A percentile compares a stretch with the other conserved stretches of the same genome.
Evolutionary conservation across 1,140 invertebrate species (phyloP).

Genomic region (Goniozus legneri): DNA sequence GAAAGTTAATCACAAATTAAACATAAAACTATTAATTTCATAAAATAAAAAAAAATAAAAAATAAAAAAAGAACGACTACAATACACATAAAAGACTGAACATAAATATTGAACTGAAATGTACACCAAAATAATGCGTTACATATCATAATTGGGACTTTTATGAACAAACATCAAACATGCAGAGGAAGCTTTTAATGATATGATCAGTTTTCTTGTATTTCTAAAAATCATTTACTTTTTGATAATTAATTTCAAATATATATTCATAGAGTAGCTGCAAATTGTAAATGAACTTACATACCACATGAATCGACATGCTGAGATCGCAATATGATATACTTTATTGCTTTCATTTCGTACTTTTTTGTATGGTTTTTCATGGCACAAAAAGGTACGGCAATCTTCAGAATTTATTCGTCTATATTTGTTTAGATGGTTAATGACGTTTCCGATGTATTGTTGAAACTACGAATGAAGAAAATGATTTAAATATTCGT

Average conservation of each 20-base stretch:
- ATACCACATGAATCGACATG: constrained; percentile 31
- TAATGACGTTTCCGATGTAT: constrained; percentile 41
- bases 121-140: no score
- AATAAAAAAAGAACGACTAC: constrained; percentile 4
- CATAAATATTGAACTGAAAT: constrained; percentile 8
- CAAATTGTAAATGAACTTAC: constrained; percentile 22
- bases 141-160: no score
- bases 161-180: no score
- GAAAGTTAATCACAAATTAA: constrained; percentile 24
- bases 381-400: no score
- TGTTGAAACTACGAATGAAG: constrained; percentile 38
- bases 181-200: neutral
- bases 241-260: neutral
- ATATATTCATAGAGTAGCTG: neutral
- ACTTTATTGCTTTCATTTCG: no score
- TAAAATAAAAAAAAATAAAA: constrained; percentile 14
- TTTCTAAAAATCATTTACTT: neutral
- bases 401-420: neutral
- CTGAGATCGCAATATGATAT: constrained; percentile 29
- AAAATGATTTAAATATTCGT: constrained; percentile 12
- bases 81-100: neutral
- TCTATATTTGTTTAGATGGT: constrained; percentile 25
- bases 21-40: constrained; percentile 4
- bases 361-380: no score
- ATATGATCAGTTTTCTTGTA: no score